Percentiles rank a stretch among this genome's conserved stretches.
Conservation (phyloP, 2,797 vertebrate species). For the Acridotheres tristis region DNA sequence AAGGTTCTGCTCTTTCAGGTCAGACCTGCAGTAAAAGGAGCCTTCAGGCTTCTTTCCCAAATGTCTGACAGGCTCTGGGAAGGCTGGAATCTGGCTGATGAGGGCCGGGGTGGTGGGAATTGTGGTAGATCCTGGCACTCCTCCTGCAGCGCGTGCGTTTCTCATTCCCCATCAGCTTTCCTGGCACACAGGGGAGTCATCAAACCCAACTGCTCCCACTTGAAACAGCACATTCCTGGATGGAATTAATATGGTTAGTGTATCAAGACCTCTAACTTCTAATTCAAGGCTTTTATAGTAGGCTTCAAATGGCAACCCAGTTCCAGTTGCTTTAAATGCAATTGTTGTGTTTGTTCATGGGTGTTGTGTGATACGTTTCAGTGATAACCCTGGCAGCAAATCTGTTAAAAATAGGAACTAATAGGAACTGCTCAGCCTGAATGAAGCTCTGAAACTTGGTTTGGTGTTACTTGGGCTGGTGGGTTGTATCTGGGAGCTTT, state of each 20-base stretch:
- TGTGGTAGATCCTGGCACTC: not conserved
- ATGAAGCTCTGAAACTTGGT: not conserved
- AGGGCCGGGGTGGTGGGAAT: not conserved
- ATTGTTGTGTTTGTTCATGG: not conserved
- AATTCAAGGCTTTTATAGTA: not conserved
- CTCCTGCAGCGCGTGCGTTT: not conserved
- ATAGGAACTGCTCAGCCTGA: not conserved
- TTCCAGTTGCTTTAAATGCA: accelerated
- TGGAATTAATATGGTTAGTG: not conserved
- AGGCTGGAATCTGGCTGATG: not conserved
- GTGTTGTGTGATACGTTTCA: not conserved
- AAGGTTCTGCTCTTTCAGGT: not conserved
- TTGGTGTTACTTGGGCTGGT: not conserved
- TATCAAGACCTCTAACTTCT: not conserved
- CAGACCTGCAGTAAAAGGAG: not conserved
- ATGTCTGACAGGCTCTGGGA: not conserved
- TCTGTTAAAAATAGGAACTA: not conserved
- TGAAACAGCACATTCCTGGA: not conserved
- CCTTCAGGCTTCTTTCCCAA: not conserved
- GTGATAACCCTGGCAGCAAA: not conserved
- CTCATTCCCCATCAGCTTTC: not conserved
- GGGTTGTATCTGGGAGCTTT: not conserved
- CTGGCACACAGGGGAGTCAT: not conserved
- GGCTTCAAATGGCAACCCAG: not conserved
- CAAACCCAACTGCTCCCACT: not conserved